Base-by-base conservation (phyloP, 2,888 invertebrate genomes). In the Andrena flavipes region DNA sequence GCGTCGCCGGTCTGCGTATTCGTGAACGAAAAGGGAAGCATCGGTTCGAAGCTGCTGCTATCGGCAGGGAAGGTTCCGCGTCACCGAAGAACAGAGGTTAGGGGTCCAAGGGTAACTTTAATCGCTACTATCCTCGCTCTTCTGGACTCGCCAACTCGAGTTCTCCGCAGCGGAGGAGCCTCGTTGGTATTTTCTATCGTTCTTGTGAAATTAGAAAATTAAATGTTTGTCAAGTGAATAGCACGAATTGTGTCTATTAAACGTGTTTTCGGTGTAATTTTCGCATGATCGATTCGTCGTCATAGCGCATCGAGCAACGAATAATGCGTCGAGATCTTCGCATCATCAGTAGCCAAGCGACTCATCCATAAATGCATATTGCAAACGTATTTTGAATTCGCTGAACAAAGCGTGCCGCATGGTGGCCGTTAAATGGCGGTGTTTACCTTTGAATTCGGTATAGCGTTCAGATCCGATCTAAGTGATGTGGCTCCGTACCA, bases 61-160 rank as follows among this genome's bases (percentile, higher is more conserved):
- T 86, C 84, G 85, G 80, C 79, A 65, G 83, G 84, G 87, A 67
- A 90, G 85, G 84, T 84, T 87, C 84, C 76, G 79, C 76, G 59
- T 51, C 48, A 67, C 29, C 70, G 49, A 23, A 62, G 73, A 20
- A 63, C 42, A 16, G 76, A 72, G 82, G 85, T 76, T 76, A 80
- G 74, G 84, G 76, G 83, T 83, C 80, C 64, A 80, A 83, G 83
- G 81, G 82, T 84, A 88, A 88, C 82, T 88, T 88, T 86, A 88
- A 88, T 86, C 88, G 83, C 69, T 62, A 16, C 65, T 16, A 56
- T 42, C 69, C 29, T 16, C 62, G 35, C 26, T n/a, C n/a, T 71
- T 59, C 48, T 16, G 26, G 30, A 42, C 42, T 30, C 26, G 42
- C n/a, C 23, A 1, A 10, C 59, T 42, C 51, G n/a, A 2, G 7